Percentiles rank a stretch among this genome's conserved stretches.
Evolutionary conservation across 2,888 invertebrate species (phyloP).

Genomic region (Peribatodes rhomboidaria): DNA sequence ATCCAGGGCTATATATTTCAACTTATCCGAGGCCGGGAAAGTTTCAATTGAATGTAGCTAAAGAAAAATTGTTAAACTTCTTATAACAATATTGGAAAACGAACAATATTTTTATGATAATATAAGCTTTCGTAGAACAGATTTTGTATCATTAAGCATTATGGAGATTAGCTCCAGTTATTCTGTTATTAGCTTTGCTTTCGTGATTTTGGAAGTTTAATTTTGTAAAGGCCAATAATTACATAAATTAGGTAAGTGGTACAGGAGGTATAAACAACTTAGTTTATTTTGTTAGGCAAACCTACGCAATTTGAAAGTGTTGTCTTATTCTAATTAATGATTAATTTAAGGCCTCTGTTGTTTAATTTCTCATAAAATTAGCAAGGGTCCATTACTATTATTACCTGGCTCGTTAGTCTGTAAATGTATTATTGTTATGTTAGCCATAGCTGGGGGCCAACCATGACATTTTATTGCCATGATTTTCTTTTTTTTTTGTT

Average conservation of each 20-base stretch:
- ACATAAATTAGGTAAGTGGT: slow-evolving; percentile 5
- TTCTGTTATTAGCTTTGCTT: slow-evolving; percentile 40
- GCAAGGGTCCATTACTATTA: not conserved
- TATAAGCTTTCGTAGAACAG: slow-evolving; percentile 46
- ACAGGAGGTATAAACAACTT: slow-evolving; percentile 1
- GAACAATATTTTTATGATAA: slow-evolving; percentile 51
- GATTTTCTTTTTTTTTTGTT: too few relatives aligned
- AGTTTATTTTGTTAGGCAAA: slow-evolving; percentile 1
- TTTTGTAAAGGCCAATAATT: slow-evolving; percentile 40
- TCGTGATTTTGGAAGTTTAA: slow-evolving; percentile 35
- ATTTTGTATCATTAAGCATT: slow-evolving; percentile 53
- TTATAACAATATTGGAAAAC: slow-evolving; percentile 54
- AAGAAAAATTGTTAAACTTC: slow-evolving; percentile 64
- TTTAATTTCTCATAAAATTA: not conserved
- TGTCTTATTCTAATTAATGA: slow-evolving; percentile 3
- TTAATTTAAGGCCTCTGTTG: not conserved
- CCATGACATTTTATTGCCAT: too few relatives aligned
- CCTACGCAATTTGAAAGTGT: slow-evolving; percentile 9
- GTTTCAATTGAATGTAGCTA: slow-evolving; percentile 61
- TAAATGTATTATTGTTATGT: not conserved
- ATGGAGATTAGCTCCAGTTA: slow-evolving; percentile 51
- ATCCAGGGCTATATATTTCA: slow-evolving; percentile 53
- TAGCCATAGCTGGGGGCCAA: too few relatives aligned
- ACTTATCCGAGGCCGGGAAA: slow-evolving; percentile 56
- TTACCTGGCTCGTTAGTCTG: not conserved